These are phyloP conservation scores for Icerya purchasi DNA, from an alignment of 2,888 invertebrate genomes.

Conservation along the genomic window DNA sequence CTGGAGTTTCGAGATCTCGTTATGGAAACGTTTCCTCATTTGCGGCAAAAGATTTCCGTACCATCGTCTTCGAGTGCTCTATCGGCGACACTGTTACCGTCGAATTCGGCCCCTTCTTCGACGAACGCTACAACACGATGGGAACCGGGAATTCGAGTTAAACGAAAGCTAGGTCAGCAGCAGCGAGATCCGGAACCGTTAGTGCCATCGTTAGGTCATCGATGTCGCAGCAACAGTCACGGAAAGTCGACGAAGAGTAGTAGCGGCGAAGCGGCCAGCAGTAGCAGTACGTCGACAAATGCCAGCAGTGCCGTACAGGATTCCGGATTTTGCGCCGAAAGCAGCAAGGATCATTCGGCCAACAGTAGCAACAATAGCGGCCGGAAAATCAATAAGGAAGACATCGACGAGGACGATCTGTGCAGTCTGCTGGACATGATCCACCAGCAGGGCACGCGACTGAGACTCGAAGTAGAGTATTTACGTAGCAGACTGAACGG, in stretches of 20 bases:
- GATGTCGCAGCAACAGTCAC: conserved; percentile 41
- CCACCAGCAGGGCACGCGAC: conserved; percentile 49
- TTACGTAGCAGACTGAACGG: conserved; percentile 14
- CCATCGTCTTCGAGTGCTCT: conserved; percentile 24
- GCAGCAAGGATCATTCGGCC: conserved; percentile 31
- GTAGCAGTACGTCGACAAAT: conserved; percentile 25
- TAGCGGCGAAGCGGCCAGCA: conserved; percentile 22
- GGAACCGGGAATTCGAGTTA: conserved; percentile 49
- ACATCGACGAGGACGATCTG: conserved; percentile 51
- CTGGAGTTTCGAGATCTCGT: conserved; percentile 82
- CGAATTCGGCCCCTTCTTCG: conserved; percentile 17
- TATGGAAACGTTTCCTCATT: conserved; percentile 81
- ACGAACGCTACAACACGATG: conserved; percentile 15
- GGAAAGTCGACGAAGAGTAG: conserved; percentile 34
- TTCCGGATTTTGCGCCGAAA: conserved; percentile 77
- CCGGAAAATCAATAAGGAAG: conserved; percentile 26
- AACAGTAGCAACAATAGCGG: conserved; percentile 24
- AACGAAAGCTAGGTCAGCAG: conserved; percentile 36
- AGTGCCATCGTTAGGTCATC: conserved; percentile 26
- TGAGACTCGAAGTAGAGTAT: conserved; percentile 36
- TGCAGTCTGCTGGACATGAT: conserved; percentile 72
- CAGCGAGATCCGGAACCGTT: conserved; percentile 9
- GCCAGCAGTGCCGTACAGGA: conserved; percentile 45
- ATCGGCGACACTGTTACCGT: conserved; percentile 2
- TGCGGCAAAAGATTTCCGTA: conserved; percentile 65